Conservation (phyloP, 2,888 invertebrate species). For the Cephalotes varians region DNA sequence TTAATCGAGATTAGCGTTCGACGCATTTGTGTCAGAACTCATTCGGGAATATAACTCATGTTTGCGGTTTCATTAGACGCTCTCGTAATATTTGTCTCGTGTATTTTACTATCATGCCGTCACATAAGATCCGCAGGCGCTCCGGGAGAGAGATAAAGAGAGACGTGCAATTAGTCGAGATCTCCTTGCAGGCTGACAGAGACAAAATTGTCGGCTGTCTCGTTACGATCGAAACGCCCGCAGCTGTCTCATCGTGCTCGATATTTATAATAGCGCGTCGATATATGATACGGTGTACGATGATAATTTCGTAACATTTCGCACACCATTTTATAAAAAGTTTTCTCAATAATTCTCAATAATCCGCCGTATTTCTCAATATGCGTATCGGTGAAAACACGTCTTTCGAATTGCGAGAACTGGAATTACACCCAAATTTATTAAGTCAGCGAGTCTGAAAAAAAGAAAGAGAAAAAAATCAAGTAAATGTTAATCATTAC, state of each 20-base stretch:
- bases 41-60: constrained; percentile 34
- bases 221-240: constrained; percentile 7
- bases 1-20: not conserved
- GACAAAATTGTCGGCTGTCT: not conserved
- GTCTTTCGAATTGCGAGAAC: not conserved
- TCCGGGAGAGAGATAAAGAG: not conserved
- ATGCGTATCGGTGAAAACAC: not conserved
- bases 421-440: not conserved
- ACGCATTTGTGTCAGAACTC: constrained; percentile 25
- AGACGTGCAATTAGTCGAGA: constrained; percentile 5
- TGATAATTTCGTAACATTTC: constrained; percentile 8
- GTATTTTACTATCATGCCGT: not conserved
- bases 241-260: not conserved
- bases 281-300: not conserved
- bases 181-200: not conserved
- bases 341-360: not conserved
- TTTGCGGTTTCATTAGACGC: constrained; percentile 51
- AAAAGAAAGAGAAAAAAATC: not conserved
- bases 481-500: not conserved
- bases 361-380: not conserved
- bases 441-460: not conserved
- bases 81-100: constrained; percentile 43
- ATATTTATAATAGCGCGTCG: not conserved
- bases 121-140: not conserved
- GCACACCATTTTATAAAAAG: constrained; percentile 14